Percentiles rank a stretch among this genome's conserved stretches.
phyloP scores from a whole-genome alignment of 2,113 vertebrate genomes.

The Chinchilla lanigera region DNA sequence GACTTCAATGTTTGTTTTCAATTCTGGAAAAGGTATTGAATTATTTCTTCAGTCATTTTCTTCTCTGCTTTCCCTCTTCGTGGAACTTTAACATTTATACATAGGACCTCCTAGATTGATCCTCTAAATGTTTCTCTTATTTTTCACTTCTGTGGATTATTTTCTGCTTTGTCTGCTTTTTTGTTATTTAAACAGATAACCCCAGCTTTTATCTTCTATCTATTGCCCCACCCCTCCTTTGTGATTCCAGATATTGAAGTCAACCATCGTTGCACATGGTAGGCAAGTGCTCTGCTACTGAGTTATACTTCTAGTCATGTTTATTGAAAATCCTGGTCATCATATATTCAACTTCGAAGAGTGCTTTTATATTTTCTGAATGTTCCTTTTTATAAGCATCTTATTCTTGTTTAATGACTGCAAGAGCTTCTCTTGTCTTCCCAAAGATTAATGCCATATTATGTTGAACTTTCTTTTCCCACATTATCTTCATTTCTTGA shows the following conservation, averaged over 20 bases:
- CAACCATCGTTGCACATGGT: background rate
- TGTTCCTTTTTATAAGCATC: background rate
- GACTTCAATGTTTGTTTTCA: background rate
- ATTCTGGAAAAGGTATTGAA: background rate
- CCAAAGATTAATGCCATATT: background rate
- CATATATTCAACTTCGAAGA: constrained; percentile 12
- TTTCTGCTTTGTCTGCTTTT: background rate
- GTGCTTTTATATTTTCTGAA: background rate
- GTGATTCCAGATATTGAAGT: background rate
- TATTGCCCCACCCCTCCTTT: background rate
- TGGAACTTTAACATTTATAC: background rate
- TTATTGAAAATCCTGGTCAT: background rate
- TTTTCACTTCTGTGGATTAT: background rate
- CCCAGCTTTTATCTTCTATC: background rate
- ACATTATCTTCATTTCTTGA: background rate
- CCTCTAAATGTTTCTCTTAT: background rate
- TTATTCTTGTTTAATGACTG: constrained; percentile 33
- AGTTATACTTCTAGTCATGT: background rate
- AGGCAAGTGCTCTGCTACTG: background rate
- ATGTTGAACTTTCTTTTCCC: constrained; percentile 37
- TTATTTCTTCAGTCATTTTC: background rate
- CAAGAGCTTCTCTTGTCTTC: background rate
- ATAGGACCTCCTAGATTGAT: background rate
- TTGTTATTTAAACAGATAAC: background rate
- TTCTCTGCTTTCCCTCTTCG: background rate